phyloP scores from a whole-genome alignment of 2,113 vertebrate genomes.

The Centropus bengalensis region DNA sequence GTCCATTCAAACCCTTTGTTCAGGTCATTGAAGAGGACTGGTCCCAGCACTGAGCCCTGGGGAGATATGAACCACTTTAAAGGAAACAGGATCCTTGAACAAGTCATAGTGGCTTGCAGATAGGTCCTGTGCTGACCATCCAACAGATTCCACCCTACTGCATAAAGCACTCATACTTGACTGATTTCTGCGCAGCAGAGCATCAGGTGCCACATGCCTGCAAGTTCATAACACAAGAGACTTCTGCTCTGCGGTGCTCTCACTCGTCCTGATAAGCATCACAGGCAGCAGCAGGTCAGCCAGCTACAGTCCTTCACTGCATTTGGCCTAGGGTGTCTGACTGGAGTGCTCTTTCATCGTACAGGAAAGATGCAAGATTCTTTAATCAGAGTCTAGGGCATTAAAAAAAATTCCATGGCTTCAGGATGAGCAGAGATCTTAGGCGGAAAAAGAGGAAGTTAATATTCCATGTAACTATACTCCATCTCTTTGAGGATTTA shows the following conservation, averaged over 20 bases:
- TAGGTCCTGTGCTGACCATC: background rate
- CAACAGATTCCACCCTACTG: background rate
- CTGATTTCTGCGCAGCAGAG: background rate
- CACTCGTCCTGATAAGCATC: rapidly evolving
- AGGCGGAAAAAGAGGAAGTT: background rate
- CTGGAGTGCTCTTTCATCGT: background rate
- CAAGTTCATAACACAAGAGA: background rate
- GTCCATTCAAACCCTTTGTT: no score
- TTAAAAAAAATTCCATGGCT: background rate
- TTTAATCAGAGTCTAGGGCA: background rate
- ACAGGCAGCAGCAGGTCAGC: background rate
- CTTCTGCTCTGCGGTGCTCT: background rate
- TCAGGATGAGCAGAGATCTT: background rate
- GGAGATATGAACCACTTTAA: background rate
- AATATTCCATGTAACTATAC: background rate
- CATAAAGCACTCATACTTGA: background rate
- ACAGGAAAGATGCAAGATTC: background rate
- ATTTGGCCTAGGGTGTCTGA: background rate
- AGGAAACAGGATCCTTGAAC: background rate
- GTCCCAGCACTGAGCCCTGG: no score
- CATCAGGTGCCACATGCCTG: background rate
- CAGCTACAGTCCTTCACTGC: background rate
- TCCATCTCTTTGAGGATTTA: background rate
- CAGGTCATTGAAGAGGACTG: no score
- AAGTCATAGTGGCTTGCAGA: background rate